Base-by-base conservation (phyloP, 1,140 invertebrate genomes). In the Hypothenemus hampei region DNA sequence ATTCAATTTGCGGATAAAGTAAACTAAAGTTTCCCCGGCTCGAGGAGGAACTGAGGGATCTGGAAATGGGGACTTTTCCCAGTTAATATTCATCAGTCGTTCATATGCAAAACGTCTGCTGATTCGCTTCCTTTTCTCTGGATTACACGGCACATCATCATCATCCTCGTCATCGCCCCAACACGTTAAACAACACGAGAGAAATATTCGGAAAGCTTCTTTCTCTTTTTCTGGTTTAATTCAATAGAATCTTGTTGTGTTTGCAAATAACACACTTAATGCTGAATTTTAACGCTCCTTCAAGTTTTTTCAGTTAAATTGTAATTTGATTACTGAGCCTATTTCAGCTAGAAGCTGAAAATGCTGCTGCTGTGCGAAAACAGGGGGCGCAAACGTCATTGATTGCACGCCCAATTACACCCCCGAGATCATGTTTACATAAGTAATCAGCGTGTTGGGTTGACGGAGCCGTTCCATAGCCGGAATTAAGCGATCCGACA, bases 381-480 rank as follows among this genome's bases (percentile, higher is more conserved):
- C 36, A 39, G 33, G 18, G 26, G 21, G 19, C 33, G 58, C 53
- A 56, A 60, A 60, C 53, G 43, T 64, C 68, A 68, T 66, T 69
- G 68, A 69, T 69, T 69, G 68, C 64, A 67, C 61, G 68, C 62
- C 66, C 68, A 69, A 69, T 69, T 69, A 69, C 68, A 68, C 68
- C 65, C 66, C 64, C 65, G 65, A 66, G 66, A 69, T 69, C 68
- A 68, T 69, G 68, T 69, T 69, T 69, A 67, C 68, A 68, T 68
- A 69, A 69, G 68, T 68, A 68, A 69, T 69, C 66, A 65, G 60
- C 58, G 62, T 57, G 65, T 60, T 51, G 49, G 60, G 66, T 68
- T 67, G 68, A 66, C 51, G 35, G 43, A 29, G 37, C 55, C 20
- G 24, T 16, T 49, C 24, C 24, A 33, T 26, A 51, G 58, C 31